Evolutionary conservation across 2,888 invertebrate species (phyloP).

Genomic region (Petrolisthes manimaculis): DNA sequence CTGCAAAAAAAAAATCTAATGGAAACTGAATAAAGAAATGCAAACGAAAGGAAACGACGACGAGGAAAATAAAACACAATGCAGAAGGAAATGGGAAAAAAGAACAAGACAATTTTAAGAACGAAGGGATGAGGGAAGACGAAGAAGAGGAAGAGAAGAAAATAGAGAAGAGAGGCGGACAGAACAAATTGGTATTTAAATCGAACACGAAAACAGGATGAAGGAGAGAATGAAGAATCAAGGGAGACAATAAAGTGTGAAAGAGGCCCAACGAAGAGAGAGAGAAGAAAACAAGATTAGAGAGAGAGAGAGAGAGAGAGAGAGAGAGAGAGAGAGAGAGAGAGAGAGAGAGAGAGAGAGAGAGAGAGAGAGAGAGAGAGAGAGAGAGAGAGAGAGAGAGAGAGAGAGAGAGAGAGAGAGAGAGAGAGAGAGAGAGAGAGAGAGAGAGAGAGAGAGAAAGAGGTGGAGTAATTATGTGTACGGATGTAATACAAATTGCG

Average conservation of each 20-base stretch:
- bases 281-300: slow-evolving; percentile 10
- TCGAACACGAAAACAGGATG: background rate
- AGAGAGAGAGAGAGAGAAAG: background rate
- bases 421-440: background rate
- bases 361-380: background rate
- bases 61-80: too few relatives aligned
- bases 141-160: too few relatives aligned
- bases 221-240: background rate
- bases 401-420: background rate
- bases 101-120: too few relatives aligned
- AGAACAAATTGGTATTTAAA: too few relatives aligned
- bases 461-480: background rate
- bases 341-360: background rate
- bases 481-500: background rate
- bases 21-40: too few relatives aligned
- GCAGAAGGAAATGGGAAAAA: too few relatives aligned
- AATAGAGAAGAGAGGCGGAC: too few relatives aligned
- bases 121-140: too few relatives aligned
- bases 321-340: background rate
- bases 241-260: background rate
- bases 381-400: background rate
- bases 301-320: background rate
- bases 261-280: background rate
- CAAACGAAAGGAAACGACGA: too few relatives aligned
- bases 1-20: too few relatives aligned